Conservation (phyloP, 2,113 vertebrate species). For the Fregata magnificens region DNA sequence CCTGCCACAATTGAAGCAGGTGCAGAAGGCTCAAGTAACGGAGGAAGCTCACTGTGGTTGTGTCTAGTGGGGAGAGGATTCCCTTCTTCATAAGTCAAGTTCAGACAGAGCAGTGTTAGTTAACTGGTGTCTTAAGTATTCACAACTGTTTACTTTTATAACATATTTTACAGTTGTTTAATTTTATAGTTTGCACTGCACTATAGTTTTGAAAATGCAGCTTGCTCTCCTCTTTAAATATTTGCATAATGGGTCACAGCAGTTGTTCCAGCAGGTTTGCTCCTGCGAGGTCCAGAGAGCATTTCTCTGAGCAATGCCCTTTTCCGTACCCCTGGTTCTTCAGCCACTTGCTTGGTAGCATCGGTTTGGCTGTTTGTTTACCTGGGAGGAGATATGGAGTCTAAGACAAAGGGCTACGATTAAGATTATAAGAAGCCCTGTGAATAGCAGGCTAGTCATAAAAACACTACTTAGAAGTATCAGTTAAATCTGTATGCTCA, state of each 20-base stretch:
- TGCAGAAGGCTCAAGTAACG: background rate
- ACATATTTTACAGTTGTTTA: constrained; percentile 1
- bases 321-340: background rate
- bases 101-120: background rate
- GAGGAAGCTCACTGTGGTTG: background rate
- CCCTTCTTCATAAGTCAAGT: background rate
- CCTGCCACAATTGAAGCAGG: background rate
- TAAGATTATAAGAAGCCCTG: background rate
- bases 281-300: background rate
- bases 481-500: background rate
- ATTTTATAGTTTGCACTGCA: background rate
- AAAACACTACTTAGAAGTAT: background rate
- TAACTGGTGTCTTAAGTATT: background rate
- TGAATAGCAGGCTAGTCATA: background rate
- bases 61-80: background rate
- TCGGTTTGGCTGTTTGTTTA: background rate
- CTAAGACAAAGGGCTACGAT: background rate
- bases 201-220: background rate
- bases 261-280: background rate
- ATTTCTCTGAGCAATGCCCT: background rate
- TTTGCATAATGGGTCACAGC: background rate
- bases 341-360: background rate
- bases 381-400: background rate
- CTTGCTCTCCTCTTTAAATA: background rate
- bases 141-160: background rate